Evolutionary conservation across 2,888 invertebrate genomes (phyloP), one percentile per base, ranked within the genome.

Genomic region (Mantis religiosa): DNA sequence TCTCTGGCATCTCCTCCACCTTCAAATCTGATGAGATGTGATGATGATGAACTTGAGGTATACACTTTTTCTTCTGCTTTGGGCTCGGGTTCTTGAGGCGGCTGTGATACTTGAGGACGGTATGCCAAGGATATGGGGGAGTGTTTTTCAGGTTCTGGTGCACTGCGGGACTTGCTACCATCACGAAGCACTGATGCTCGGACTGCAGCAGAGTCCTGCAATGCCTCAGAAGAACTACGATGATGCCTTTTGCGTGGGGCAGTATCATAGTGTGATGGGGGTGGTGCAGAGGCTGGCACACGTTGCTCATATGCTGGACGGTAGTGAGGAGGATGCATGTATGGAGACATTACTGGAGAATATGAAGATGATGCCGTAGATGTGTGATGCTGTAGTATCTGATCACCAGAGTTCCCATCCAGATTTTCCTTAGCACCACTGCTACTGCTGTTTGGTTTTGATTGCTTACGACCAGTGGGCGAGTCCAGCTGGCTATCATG

Each of bases 121-220:
- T 94, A 95, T 92, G 94, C 94, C 91, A 93, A 94, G 92, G 92
- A 90, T 88, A 92, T 84, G 85, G 92, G 91, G 88, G 92, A 91
- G 90, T 92, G 91, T 83, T 91, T 90, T 89, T 91, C 91, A 27
- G 90, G n/a, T 87, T 89, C 89, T 15, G 87, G n/a, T 25, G 87
- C 47, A 71, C 82, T 81, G 41, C 88, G 89, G 8, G 89, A 83
- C 89, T 90, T 90, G 92, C 92, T 94, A 82, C 95, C 88, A 84
- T 89, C 86, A 89, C 96, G 93, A 91, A 96, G 92, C 28, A 96
- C 96, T 90, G 96, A 96, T 92, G 93, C 87, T 94, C 94, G 81
- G 94, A 92, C 25, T 94, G 93, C 41, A 94, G 89, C 82, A 87
- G 87, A 82, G 82, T 88, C 88, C 34, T 84, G 88, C 71, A 88